phyloP scores from a whole-genome alignment of 2,797 vertebrate species.

The Orestias chungarensis region DNA sequence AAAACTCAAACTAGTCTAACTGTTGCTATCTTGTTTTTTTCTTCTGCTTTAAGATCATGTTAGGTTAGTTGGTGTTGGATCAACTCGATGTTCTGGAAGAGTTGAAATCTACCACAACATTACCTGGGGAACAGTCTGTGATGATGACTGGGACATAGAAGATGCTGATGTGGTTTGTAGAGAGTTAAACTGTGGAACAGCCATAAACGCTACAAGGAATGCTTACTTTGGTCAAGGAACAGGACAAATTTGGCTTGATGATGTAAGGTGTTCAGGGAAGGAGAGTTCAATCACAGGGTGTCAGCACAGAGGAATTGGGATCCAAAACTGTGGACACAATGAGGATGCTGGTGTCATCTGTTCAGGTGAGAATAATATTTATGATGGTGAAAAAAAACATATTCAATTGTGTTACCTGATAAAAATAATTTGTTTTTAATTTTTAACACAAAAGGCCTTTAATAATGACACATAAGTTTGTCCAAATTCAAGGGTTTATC shows the following conservation, averaged over 20 bases:
- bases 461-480: too few relatives aligned
- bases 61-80: not conserved
- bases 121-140: not conserved
- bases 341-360: constrained; percentile 3
- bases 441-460: too few relatives aligned
- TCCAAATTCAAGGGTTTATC: too few relatives aligned
- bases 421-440: too few relatives aligned
- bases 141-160: not conserved
- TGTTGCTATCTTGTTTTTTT: not conserved
- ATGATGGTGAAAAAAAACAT: too few relatives aligned
- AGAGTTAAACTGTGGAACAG: not conserved
- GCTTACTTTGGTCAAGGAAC: not conserved
- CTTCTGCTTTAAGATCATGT: not conserved
- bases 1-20: too few relatives aligned
- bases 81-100: not conserved
- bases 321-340: not conserved
- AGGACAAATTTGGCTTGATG: not conserved
- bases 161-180: not conserved
- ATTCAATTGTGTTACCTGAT: too few relatives aligned
- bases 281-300: not conserved
- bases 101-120: not conserved
- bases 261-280: not conserved
- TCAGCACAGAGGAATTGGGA: not conserved
- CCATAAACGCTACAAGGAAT: not conserved
- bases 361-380: not conserved